phyloP scores from a whole-genome alignment of 2,888 invertebrate genomes.

The Lepetodrilus schrolli region DNA sequence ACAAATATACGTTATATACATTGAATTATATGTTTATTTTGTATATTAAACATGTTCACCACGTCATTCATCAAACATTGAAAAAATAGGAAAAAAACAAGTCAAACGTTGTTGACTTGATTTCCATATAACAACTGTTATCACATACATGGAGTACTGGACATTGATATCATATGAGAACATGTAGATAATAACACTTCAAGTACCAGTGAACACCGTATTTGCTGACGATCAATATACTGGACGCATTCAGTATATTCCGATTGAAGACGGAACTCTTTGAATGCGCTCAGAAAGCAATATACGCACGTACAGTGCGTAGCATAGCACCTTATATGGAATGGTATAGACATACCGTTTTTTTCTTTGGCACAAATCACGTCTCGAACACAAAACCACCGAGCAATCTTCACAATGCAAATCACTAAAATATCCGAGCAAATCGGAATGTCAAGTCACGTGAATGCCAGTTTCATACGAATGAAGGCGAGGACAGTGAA shows the following conservation, averaged over 20 bases:
- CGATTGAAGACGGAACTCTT: background rate
- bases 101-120: background rate
- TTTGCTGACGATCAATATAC: background rate
- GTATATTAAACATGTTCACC: conserved; percentile 16
- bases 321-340: conserved; percentile 22
- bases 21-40: background rate
- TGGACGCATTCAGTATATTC: background rate
- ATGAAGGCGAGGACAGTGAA: too few relatives aligned
- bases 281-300: background rate
- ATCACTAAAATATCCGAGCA: too few relatives aligned
- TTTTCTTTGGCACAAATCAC: conserved; percentile 18
- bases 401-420: background rate
- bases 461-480: too few relatives aligned
- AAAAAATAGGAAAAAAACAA: conserved; percentile 15
- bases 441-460: too few relatives aligned
- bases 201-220: background rate
- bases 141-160: background rate
- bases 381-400: background rate
- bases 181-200: background rate
- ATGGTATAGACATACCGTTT: conserved; percentile 8
- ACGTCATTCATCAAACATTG: conserved; percentile 7
- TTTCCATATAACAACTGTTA: conserved; percentile 16
- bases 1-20: background rate
- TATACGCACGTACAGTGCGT: conserved; percentile 10
- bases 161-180: background rate